Conservation (phyloP, 2,888 invertebrate species). For the Nebria brevicollis region DNA sequence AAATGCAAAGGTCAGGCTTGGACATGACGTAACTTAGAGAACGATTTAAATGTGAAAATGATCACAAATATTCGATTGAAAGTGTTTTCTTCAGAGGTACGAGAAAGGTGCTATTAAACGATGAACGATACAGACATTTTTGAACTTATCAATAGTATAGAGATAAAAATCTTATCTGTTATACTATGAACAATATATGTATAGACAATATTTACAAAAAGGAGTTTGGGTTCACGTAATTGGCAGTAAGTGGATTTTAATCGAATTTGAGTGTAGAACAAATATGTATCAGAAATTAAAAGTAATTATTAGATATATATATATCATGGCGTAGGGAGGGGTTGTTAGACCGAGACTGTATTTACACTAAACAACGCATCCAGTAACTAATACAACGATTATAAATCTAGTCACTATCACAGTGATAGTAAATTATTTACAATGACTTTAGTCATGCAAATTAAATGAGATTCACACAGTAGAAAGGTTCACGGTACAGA, state of each 20-base stretch:
- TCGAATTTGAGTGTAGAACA: too few relatives aligned
- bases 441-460: constrained; percentile 33
- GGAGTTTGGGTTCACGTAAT: not conserved
- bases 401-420: not conserved
- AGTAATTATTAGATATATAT: not conserved
- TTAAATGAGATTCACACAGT: constrained; percentile 35
- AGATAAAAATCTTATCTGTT: constrained; percentile 3
- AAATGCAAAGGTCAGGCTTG: constrained; percentile 35
- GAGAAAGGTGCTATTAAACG: not conserved
- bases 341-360: constrained; percentile 4
- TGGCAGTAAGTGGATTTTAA: too few relatives aligned
- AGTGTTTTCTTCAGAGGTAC: too few relatives aligned
- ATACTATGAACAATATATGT: not conserved
- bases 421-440: constrained; percentile 2
- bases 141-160: not conserved
- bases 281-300: not conserved
- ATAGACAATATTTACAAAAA: not conserved
- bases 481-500: constrained; percentile 27
- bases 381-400: not conserved
- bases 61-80: too few relatives aligned
- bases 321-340: constrained; percentile 34
- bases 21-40: constrained; percentile 25
- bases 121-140: constrained; percentile 6
- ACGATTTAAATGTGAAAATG: too few relatives aligned
- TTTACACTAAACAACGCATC: not conserved